Conservation (phyloP, 2,113 vertebrate genomes). For the Petroica traversi region DNA sequence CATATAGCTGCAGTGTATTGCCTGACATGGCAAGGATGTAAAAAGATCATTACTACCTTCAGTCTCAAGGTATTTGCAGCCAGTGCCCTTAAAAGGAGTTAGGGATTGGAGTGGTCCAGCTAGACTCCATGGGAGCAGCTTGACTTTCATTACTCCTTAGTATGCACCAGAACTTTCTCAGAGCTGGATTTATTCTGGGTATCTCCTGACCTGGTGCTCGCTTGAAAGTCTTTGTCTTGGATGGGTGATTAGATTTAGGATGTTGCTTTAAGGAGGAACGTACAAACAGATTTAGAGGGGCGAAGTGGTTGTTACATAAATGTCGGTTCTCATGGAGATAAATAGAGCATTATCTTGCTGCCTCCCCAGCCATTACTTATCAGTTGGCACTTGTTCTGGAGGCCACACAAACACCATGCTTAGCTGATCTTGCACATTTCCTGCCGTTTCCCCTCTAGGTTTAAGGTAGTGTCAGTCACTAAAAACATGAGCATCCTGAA, state of each 20-base stretch:
- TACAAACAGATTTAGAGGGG: constrained; percentile 31
- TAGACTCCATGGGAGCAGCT: background rate
- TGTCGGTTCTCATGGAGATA: constrained; percentile 21
- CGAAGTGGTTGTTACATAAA: constrained; percentile 11
- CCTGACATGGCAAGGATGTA: background rate
- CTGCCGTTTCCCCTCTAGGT: constrained; percentile 6
- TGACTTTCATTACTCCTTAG: background rate
- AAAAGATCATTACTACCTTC: background rate
- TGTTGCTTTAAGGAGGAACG: constrained; percentile 41
- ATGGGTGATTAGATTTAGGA: constrained; percentile 52
- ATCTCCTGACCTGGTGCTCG: constrained; percentile 21
- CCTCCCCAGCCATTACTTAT: constrained; percentile 35
- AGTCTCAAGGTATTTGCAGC: background rate
- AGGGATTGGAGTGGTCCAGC: background rate
- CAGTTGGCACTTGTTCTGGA: constrained; percentile 13
- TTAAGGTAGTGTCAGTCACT: constrained; percentile 36
- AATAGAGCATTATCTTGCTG: constrained; percentile 4
- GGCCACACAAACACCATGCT: background rate
- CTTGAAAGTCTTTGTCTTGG: constrained; percentile 38
- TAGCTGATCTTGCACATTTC: constrained; percentile 57
- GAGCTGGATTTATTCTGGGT: background rate
- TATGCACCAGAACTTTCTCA: background rate
- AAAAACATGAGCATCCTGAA: background rate
- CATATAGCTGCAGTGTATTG: background rate
- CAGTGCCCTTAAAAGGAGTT: background rate